Conservation (phyloP, 2,113 vertebrate species). For the Chaetura pelagica region DNA sequence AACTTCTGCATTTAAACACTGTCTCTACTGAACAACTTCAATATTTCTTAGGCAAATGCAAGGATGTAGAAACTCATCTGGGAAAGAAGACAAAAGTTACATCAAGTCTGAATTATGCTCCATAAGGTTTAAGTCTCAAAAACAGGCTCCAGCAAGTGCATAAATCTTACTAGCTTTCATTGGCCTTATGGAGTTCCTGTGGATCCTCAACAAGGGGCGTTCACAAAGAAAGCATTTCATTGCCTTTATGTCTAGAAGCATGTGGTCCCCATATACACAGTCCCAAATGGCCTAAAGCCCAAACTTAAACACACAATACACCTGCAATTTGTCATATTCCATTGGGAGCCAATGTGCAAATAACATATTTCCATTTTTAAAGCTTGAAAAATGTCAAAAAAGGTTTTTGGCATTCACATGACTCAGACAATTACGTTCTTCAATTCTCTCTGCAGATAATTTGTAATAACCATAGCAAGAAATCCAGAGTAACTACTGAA, state of each 20-base stretch:
- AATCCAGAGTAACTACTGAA: conserved; percentile 73
- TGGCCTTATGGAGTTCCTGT: conserved; percentile 37
- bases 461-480: conserved; percentile 76
- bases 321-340: conserved; percentile 73
- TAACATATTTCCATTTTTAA: conserved; percentile 82
- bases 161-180: conserved; percentile 50
- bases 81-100: conserved; percentile 53
- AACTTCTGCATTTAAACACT: not conserved
- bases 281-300: conserved; percentile 54
- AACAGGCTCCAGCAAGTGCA: conserved; percentile 49
- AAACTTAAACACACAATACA: conserved; percentile 39
- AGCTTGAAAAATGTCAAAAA: conserved; percentile 82
- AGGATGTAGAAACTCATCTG: conserved; percentile 46
- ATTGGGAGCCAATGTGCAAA: conserved; percentile 75
- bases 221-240: not conserved
- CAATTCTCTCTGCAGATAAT: conserved; percentile 80
- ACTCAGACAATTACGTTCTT: conserved; percentile 74
- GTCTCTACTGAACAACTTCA: not conserved
- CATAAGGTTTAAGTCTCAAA: not conserved
- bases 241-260: conserved; percentile 4
- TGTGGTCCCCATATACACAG: not conserved
- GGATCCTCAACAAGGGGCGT: conserved; percentile 1
- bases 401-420: conserved; percentile 80
- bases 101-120: conserved; percentile 56
- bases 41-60: conserved; percentile 26